Evolutionary conservation across 2,113 vertebrate species (phyloP).

Genomic region (Notiomystis cincta): DNA sequence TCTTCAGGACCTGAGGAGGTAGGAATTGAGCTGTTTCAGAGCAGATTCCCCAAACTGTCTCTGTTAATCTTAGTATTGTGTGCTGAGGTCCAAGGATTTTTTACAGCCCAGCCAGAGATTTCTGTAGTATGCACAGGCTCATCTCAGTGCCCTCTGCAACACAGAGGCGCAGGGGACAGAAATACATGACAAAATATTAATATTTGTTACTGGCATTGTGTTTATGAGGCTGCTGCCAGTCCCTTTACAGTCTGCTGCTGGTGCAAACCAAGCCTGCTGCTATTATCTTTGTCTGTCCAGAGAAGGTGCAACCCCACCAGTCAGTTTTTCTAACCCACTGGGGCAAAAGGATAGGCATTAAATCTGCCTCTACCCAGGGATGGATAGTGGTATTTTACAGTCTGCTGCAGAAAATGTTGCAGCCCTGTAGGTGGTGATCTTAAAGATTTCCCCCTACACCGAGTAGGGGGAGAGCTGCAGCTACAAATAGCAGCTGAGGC

Average conservation of each 20-base stretch:
- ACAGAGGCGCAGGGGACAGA: not conserved
- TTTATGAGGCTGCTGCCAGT: not conserved
- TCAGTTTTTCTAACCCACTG: not conserved
- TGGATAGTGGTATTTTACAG: slow-evolving; percentile 2
- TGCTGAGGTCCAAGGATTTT: not conserved
- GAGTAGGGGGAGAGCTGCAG: slow-evolving; percentile 15
- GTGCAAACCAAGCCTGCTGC: not conserved
- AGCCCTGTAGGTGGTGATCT: not conserved
- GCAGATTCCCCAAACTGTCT: not conserved
- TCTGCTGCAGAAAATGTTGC: not conserved
- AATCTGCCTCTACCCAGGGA: not conserved
- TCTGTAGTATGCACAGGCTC: not conserved
- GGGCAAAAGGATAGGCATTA: not conserved
- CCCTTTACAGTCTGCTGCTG: not conserved
- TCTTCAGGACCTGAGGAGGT: not conserved
- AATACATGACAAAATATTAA: not conserved
- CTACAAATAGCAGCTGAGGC: slow-evolving; percentile 39
- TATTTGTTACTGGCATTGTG: not conserved
- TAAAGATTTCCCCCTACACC: slow-evolving; percentile 12
- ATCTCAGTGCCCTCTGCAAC: not conserved
- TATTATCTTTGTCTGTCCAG: not conserved
- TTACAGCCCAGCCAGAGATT: not conserved
- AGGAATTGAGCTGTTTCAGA: not conserved
- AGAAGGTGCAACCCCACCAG: not conserved
- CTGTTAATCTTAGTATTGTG: not conserved